Evolutionary conservation across 1,140 invertebrate genomes (phyloP).

Genomic region (Chelonus insularis): DNA sequence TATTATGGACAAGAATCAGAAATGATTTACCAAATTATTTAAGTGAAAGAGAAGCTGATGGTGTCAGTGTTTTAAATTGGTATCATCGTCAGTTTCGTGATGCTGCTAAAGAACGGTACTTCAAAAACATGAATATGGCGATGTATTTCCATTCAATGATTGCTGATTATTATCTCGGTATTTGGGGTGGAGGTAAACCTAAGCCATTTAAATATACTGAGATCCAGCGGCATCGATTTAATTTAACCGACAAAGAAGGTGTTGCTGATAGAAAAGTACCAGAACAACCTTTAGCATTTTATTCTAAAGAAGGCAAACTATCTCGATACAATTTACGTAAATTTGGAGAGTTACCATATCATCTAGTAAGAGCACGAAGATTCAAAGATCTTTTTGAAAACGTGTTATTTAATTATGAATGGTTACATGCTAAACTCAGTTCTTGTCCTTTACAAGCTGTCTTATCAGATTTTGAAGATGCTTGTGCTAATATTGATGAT

Average conservation of each 20-base stretch:
- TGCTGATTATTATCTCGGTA: conserved; percentile 96
- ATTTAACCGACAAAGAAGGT: conserved; percentile 87
- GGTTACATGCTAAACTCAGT: conserved; percentile 94
- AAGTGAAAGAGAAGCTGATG: conserved; percentile 94
- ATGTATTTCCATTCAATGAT: conserved; percentile 96
- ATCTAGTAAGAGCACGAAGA: conserved; percentile 85
- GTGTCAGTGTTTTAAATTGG: conserved; percentile 97
- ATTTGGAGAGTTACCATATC: conserved; percentile 94
- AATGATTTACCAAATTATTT: conserved; percentile 95
- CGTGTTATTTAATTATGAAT: conserved; percentile 96
- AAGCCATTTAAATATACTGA: conserved; percentile 98
- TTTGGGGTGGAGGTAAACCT: conserved; percentile 90
- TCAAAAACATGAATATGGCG: conserved; percentile 95
- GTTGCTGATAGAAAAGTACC: conserved; percentile 95
- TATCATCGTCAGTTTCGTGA: conserved; percentile 96
- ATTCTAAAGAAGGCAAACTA: conserved; percentile 83
- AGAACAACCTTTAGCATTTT: conserved; percentile 91
- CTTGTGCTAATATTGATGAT: conserved; percentile 80
- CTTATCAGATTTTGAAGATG: conserved; percentile 94
- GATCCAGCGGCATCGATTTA: conserved; percentile 87
- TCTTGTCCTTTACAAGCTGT: conserved; percentile 94
- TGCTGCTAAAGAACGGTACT: conserved; percentile 91
- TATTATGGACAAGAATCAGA: conserved; percentile 93
- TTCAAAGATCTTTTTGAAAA: conserved; percentile 92
- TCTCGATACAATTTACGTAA: conserved; percentile 87